Base-by-base conservation (phyloP, 2,113 vertebrate genomes). In the Otolemur garnettii region DNA sequence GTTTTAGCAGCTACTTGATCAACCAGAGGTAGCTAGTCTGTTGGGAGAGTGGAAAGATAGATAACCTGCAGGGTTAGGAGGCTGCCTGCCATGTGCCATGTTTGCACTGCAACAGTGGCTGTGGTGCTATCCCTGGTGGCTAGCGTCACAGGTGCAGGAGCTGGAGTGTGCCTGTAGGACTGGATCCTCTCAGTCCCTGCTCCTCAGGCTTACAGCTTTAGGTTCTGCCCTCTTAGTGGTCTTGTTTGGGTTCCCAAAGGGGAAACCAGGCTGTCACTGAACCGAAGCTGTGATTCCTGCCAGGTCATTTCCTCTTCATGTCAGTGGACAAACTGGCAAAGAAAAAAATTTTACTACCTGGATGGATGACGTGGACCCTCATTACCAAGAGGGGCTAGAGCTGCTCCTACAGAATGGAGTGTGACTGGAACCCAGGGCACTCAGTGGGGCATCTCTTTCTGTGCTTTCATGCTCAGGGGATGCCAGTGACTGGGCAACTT, bases 221-320 rank as follows among this genome's bases (percentile, higher is more conserved):
- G 66, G 30, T 30, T 84, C 50, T 59, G 12, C 53, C 22, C 19
- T 69, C 12, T n/a, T 66, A 55, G 45, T 45, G 26, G 28, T 79
- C 21, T 55, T 64, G 38, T 42, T 91, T 95, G 57, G 38, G 53
- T 91, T 95, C 38, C 77, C 30, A 22, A 1, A 55, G 64, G 66
- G 24, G 55, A 91, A 94, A 86, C 21, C 57, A 89, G 45, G 22
- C 24, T 80, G 38, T 68, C 15, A 28, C 4, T 81, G 77, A 90
- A 66, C 69, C 85, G 72, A 86, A 91, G 26, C 50, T 89, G 26
- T 82, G 64, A 72, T 28, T 62, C 26, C 30, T 60, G 22, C 11
- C 33, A 28, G 75, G 90, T 87, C 87, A 62, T 87, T 93, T 93
- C 28, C 45, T 72, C 26, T 69, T 93, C 60, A 7, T 84, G 66